Percentiles rank a stretch among this genome's conserved stretches.
These are phyloP conservation scores for Chrysodeixis includens DNA, from an alignment of 2,888 invertebrate species.

Conservation along the genomic window DNA sequence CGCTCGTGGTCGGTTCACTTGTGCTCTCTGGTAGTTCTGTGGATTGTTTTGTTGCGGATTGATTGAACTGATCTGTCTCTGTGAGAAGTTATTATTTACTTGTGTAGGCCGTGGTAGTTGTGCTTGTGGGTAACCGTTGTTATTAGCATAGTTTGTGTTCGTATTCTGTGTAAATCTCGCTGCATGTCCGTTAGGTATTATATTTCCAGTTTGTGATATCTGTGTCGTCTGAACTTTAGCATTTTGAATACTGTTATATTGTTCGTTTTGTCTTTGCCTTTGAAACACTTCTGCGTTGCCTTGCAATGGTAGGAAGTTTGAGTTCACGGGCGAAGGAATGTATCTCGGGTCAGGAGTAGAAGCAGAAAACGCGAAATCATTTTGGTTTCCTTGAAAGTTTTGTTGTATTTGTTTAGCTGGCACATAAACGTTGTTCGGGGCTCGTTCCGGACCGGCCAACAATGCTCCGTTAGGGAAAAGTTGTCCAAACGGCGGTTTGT, in stretches of 20 bases:
- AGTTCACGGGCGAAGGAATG: constrained; percentile 67
- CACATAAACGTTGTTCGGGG: constrained; percentile 73
- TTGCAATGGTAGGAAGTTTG: constrained; percentile 59
- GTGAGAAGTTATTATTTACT: constrained; percentile 58
- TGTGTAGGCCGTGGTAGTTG: constrained; percentile 62
- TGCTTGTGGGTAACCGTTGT: constrained; percentile 55
- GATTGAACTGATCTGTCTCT: constrained; percentile 60
- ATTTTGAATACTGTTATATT: constrained; percentile 59
- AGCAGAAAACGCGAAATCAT: constrained; percentile 72
- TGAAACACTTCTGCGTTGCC: constrained; percentile 71
- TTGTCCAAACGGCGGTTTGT: constrained; percentile 81
- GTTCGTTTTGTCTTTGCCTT: constrained; percentile 71
- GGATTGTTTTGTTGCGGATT: constrained; percentile 54
- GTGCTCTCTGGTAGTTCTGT: constrained; percentile 64
- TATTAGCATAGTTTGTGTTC: constrained; percentile 46
- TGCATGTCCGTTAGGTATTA: constrained; percentile 67
- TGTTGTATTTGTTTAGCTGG: constrained; percentile 76
- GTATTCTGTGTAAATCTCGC: constrained; percentile 62
- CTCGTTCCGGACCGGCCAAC: constrained; percentile 71
- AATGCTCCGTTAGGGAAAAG: constrained; percentile 78
- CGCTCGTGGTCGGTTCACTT: constrained; percentile 62
- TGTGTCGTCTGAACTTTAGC: constrained; percentile 62
- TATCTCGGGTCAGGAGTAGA: constrained; percentile 80
- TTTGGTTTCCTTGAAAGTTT: constrained; percentile 66
- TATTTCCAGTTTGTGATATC: constrained; percentile 55